Base-by-base conservation (phyloP, 2,888 invertebrate species). In the Spodoptera littoralis region DNA sequence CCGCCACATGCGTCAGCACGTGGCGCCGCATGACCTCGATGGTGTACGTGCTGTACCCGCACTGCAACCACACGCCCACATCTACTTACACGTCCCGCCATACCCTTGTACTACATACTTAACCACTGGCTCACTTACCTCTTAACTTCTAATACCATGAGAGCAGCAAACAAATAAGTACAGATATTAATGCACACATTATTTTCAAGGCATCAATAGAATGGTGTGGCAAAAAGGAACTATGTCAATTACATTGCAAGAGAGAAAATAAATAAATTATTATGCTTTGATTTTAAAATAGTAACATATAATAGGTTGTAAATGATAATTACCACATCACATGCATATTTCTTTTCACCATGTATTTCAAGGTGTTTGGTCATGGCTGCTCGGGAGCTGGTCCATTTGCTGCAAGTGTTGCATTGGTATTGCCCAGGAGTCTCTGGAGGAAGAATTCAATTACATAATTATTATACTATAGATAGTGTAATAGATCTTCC, bases 1-100 rank as follows among this genome's bases (percentile, higher is more conserved):
- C 85, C 6, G 70, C 47, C 11, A 90, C 88, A 84, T 97, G 97
- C 0, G 96, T 97, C 74, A 96, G 94, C 81, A 96, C 95, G 85
- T 97, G 97, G 3, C 97, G 96, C 77, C 97, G 97, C 77, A 97
- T 92, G 61, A 98, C 98, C 87, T 98, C 98, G 79, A 98, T 96
- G 0, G 98, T 98, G 57, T 96, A 97, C 83, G 98, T 98, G 58
- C 95, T 96, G 87, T 96, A 96, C 45, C 95, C 95, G 81, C 98
- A 98, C 97, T 97, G 88, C 57, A 91, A 81, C 49, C 8, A 30
- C 22, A 53, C 5, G 8, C 6, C 36, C 36, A 36, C 9, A 36
- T 36, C 36, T 36, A 11, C 12, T 24, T 11, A 36, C 36, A 36
- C 36, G 6, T 6, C 36, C 36, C 9, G 4, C 36, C 9, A 36